These are phyloP conservation scores for Ptychobarbus kaznakovi DNA, from an alignment of 2,797 vertebrate genomes.

Conservation along the genomic window DNA sequence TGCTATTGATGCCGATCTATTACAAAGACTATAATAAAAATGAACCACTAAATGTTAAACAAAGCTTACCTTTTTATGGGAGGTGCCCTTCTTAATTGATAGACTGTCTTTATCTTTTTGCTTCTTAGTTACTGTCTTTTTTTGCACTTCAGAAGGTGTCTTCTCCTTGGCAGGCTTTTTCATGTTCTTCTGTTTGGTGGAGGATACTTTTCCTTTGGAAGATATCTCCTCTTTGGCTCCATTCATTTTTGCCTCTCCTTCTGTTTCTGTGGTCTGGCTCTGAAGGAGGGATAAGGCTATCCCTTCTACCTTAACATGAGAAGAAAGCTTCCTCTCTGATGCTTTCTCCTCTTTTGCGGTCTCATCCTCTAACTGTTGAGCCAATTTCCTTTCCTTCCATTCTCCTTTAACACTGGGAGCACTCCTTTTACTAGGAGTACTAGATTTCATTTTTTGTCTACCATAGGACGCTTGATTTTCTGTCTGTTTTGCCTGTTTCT, in stretches of 20 bases:
- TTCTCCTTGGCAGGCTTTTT: slow-evolving; percentile 75
- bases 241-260: slow-evolving; percentile 73
- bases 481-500: slow-evolving; percentile 60
- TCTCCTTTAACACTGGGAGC: slow-evolving; percentile 38
- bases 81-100: slow-evolving; percentile 63
- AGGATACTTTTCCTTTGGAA: slow-evolving; percentile 71
- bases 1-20: background rate
- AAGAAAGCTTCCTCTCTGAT: slow-evolving; percentile 55
- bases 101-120: slow-evolving; percentile 68
- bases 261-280: slow-evolving; percentile 66
- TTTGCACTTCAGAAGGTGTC: slow-evolving; percentile 60
- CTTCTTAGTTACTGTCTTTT: slow-evolving; percentile 70
- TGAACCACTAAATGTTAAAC: background rate
- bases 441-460: slow-evolving; percentile 68
- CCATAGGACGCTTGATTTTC: slow-evolving; percentile 63
- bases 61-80: slow-evolving; percentile 76
- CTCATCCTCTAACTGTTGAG: slow-evolving; percentile 75
- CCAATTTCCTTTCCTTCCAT: slow-evolving; percentile 61
- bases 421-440: slow-evolving; percentile 61
- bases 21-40: background rate
- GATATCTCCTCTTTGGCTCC: slow-evolving; percentile 78
- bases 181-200: slow-evolving; percentile 73
- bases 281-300: slow-evolving; percentile 72
- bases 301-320: slow-evolving; percentile 72
- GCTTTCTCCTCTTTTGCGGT: slow-evolving; percentile 67